Conservation (phyloP, 2,113 vertebrate species). For the Ochotona curzoniae region DNA sequence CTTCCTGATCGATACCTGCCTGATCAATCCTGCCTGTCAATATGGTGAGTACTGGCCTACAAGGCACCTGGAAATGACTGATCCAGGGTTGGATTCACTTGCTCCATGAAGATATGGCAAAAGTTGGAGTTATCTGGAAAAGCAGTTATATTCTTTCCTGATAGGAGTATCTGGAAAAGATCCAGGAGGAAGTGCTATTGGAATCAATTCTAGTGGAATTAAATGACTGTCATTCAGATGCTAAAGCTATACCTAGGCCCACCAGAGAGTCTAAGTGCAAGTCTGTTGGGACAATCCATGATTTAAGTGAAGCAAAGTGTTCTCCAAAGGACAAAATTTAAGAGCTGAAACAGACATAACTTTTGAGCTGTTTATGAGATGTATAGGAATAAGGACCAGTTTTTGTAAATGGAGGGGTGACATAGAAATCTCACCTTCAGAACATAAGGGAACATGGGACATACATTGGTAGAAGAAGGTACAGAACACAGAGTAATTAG, state of each 20-base stretch:
- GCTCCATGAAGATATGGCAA: background rate
- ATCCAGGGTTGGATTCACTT: slow-evolving; percentile 16
- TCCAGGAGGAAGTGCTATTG: background rate
- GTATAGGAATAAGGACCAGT: background rate
- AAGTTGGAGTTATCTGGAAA: background rate
- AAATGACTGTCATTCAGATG: background rate
- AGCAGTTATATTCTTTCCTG: background rate
- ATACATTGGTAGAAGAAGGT: background rate
- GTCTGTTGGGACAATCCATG: background rate
- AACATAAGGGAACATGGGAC: background rate
- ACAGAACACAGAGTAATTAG: background rate
- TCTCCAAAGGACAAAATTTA: background rate
- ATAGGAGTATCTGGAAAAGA: background rate
- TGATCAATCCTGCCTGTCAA: slow-evolving; percentile 58
- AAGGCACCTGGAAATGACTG: slow-evolving; percentile 54
- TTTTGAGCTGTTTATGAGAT: background rate
- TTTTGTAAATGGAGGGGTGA: background rate
- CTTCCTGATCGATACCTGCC: slow-evolving; percentile 49
- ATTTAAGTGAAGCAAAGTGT: background rate
- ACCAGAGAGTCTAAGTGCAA: background rate
- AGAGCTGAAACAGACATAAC: background rate
- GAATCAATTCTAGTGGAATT: background rate
- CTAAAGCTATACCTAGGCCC: background rate
- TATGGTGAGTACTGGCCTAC: slow-evolving; percentile 60
- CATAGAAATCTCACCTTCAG: background rate